Evolutionary conservation across 2,888 invertebrate species (phyloP), one percentile per base, ranked within the genome.

Genomic region (Orthosia gracilis): DNA sequence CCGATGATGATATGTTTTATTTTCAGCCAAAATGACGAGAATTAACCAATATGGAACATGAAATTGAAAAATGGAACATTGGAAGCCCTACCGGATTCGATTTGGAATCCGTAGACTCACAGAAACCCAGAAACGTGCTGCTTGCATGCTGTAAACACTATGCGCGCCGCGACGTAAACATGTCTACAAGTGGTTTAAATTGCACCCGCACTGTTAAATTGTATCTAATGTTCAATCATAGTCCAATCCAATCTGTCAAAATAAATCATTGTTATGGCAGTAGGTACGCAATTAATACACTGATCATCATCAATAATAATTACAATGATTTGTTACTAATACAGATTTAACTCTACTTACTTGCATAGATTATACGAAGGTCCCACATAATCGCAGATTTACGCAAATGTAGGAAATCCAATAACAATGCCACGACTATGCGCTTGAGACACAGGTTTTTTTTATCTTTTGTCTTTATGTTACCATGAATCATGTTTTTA

Each of bases 401-500:
- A 69, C 80, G 77, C 54, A 80, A 80, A 69, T 80, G 26, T 61
- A 72, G 80, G 80, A 76, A 80, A 76, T 58, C 49, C 12, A 80
- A 66, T 73, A 63, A 69, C 76, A 80, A 77, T 80, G 76, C 7
- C 40, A 40, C 40, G 31, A 31, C 31, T 31, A 40, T 40, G 40
- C 45, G 45, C 50, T 76, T 57, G 78, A 69, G 61, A 49, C 73
- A 65, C 63, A 11, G n/a, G 45, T 2, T 50, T 76, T 76, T 26
- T 80, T 79, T 52, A 4, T 54, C 55, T 66, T 68, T 80, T 80
- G 77, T 80, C 69, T 31, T 47, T 23, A n/a, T 72, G 65, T 62
- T 65, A 66, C 68, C 69, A 80, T 80, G 17, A 62, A 72, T 80
- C 40, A 66, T 76, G 68, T 65, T 45, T 65, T 68, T 68, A 57